Base-by-base conservation (phyloP, 2,113 vertebrate species). In the Phylloscopus whistleri region DNA sequence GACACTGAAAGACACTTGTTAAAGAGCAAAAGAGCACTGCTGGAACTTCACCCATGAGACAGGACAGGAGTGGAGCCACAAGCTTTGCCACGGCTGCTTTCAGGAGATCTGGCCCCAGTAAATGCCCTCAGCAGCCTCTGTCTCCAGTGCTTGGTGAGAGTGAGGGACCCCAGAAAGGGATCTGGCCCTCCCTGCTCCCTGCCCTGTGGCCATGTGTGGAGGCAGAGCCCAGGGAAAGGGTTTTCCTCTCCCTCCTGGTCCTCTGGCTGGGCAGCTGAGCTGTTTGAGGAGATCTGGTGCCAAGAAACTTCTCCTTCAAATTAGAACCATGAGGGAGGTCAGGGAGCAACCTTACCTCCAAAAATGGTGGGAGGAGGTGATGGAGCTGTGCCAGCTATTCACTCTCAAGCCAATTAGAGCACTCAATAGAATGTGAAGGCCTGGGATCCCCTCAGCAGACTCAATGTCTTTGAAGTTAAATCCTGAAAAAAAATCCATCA, bases 1-100 rank as follows among this genome's bases (percentile, higher is more conserved):
- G 17, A 43, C 11, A 8, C 24, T 11, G 35, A 78, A 53, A 46
- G 52, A 21, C 39, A n/a, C 0, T 0, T 7, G 8, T 27, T 21
- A 53, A 87, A 91, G 46, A 52, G 44, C 10, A 48, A 17, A 67
- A 78, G 56, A 75, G 24, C 43, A 46, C 37, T 56, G 23, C 3
- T 76, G 41, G 75, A 79, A 51, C 11, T 49, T 75, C 81, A 59
- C 15, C 16, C 0, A 12, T 7, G 49, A 46, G 62, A 33, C 4
- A 31, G 41, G 37, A 33, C 22, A 85, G 49, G 39, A 83, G 8
- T 44, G 35, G 31, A 86, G 46, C 10, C 73, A 74, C 35, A 51
- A 41, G 43, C 17, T 70, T 67, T 95, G 20, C 55, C 16, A 5
- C 11, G 33, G 30, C 28, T 51, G 20, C 13, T 76, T 68, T 41